Evolutionary conservation across 2,113 vertebrate species (phyloP).

Genomic region (Amblyopsis rosae): DNA sequence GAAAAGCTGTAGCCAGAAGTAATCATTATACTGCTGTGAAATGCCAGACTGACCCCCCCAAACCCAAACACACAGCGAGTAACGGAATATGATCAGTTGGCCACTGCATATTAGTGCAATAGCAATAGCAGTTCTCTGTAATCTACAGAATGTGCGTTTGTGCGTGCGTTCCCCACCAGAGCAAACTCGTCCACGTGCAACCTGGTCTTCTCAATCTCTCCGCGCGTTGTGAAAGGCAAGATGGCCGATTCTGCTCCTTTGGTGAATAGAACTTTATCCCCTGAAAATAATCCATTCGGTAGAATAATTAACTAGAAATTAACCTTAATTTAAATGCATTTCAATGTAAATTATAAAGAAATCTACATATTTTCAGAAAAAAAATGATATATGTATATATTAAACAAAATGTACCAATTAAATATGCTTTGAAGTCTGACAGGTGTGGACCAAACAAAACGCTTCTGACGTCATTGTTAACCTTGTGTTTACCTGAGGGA

Average conservation of each 20-base stretch:
- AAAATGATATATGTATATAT: too few relatives aligned
- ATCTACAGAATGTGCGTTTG: not conserved
- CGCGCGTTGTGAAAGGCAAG: constrained; percentile 85
- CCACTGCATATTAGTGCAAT: constrained; percentile 1
- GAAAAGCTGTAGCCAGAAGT: constrained; percentile 22
- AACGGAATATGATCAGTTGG: constrained; percentile 19
- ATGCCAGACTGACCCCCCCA: constrained; percentile 5
- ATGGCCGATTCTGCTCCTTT: constrained; percentile 96
- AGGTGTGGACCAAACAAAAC: not conserved
- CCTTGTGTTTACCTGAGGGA: constrained; percentile 80
- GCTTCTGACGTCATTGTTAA: not conserved
- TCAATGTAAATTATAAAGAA: too few relatives aligned
- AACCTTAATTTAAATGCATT: not conserved
- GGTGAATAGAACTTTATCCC: constrained; percentile 89
- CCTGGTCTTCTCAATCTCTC: constrained; percentile 93
- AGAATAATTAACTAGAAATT: not conserved
- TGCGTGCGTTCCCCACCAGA: constrained; percentile 79
- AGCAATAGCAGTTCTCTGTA: not conserved
- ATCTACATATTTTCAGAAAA: too few relatives aligned
- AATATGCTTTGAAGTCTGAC: not conserved
- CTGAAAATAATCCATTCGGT: constrained; percentile 61
- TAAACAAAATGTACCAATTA: too few relatives aligned
- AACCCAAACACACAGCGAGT: not conserved
- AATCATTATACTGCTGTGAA: constrained; percentile 33
- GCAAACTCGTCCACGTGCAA: constrained; percentile 97